A percentile compares a stretch with the other conserved stretches of the same genome.
phyloP scores from a whole-genome alignment of 53 echinoderm and acorn worm species.

The Crossaster papposus region DNA sequence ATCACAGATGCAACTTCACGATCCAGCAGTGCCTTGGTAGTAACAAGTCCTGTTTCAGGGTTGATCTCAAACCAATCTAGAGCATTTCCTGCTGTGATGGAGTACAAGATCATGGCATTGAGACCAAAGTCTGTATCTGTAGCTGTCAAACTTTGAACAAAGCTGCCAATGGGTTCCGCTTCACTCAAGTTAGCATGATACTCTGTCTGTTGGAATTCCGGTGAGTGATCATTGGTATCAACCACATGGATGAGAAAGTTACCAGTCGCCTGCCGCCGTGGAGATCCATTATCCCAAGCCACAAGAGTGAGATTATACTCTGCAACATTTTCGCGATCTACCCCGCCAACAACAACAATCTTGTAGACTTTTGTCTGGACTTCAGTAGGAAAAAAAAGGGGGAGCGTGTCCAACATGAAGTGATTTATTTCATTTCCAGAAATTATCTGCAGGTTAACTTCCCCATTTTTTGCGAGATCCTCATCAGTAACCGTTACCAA shows the following conservation, averaged over 20 bases:
- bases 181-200: constrained; percentile 77
- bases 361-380: constrained; percentile 40
- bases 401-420: constrained; percentile 58
- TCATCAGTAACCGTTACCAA: constrained; percentile 73
- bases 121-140: constrained; percentile 80
- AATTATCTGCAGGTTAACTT: constrained; percentile 60
- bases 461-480: constrained; percentile 79
- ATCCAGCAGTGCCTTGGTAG: constrained; percentile 71
- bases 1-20: constrained; percentile 74
- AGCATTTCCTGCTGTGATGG: constrained; percentile 77
- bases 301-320: constrained; percentile 80
- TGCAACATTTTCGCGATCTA: constrained; percentile 78
- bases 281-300: constrained; percentile 78
- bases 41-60: constrained; percentile 75
- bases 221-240: constrained; percentile 90
- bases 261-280: constrained; percentile 48
- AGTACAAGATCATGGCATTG: constrained; percentile 82
- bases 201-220: constrained; percentile 63
- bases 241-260: constrained; percentile 72
- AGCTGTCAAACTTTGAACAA: constrained; percentile 82
- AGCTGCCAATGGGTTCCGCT: constrained; percentile 76
- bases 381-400: constrained; percentile 25
- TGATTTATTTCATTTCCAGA: constrained; percentile 79
- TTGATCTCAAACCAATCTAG: constrained; percentile 87
- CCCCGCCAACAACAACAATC: constrained; percentile 51